Percentiles rank a stretch among this genome's conserved stretches.
Conservation (phyloP, 1,140 invertebrate genomes). For the Mactra quadrangularis region DNA sequence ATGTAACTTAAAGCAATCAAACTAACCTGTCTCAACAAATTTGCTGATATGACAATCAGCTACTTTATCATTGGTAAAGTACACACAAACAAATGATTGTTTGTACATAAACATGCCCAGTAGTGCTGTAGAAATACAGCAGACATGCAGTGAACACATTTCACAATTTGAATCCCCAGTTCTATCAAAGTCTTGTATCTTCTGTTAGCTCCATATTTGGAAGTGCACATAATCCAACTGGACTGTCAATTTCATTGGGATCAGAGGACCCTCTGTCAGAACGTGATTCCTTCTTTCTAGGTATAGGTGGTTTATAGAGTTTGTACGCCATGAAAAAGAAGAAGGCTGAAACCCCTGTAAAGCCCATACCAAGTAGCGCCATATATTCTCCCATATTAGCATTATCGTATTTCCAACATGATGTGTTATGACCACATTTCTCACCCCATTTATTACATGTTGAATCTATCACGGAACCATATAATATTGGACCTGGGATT, state of each 20-base stretch:
- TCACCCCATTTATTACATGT: slow-evolving; percentile 80
- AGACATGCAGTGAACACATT: too few relatives aligned
- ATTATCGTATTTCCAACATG: slow-evolving; percentile 82
- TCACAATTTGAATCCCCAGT: too few relatives aligned
- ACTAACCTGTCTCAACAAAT: too few relatives aligned
- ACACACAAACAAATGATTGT: too few relatives aligned
- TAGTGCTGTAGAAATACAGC: too few relatives aligned
- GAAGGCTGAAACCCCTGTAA: slow-evolving; percentile 49
- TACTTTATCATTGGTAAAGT: too few relatives aligned
- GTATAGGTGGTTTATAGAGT: slow-evolving; percentile 62
- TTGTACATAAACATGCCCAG: too few relatives aligned
- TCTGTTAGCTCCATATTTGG: slow-evolving; percentile 29
- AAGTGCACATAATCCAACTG: slow-evolving; percentile 16
- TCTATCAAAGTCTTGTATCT: slow-evolving; percentile 12
- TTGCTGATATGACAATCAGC: too few relatives aligned
- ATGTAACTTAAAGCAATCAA: too few relatives aligned
- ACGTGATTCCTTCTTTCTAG: slow-evolving; percentile 20
- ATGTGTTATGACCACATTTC: slow-evolving; percentile 76
- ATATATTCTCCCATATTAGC: slow-evolving; percentile 71
- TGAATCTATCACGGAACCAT: slow-evolving; percentile 77
- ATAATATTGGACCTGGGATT: slow-evolving; percentile 81
- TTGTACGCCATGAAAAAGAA: slow-evolving; percentile 60
- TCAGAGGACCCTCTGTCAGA: background rate
- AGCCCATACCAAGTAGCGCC: slow-evolving; percentile 54
- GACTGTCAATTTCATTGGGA: slow-evolving; percentile 3